Conservation (phyloP, 2,888 invertebrate species). For the Cloeon dipterum region DNA sequence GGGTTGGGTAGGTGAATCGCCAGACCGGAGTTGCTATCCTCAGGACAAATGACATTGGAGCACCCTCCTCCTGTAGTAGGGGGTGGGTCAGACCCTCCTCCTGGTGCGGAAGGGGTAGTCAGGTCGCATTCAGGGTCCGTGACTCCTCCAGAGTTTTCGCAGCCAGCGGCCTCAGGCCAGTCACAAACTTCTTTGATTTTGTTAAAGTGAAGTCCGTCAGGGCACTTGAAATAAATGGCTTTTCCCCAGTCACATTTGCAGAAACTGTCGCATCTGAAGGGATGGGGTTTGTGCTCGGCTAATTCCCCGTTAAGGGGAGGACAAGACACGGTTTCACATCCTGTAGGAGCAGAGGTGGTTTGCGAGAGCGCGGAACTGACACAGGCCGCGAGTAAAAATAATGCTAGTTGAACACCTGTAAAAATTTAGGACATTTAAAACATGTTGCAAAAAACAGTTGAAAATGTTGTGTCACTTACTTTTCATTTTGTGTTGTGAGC, state of each 20-base stretch:
- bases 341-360: no score
- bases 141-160: not conserved
- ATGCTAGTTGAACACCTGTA: no score
- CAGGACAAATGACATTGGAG: not conserved
- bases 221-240: conserved; percentile 1
- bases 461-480: no score
- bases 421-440: no score
- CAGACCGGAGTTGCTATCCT: not conserved
- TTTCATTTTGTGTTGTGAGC: no score
- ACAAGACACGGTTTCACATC: not conserved
- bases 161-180: conserved; percentile 3
- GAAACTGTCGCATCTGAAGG: conserved; percentile 3
- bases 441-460: no score
- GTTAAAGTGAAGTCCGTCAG: conserved; percentile 6
- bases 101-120: not conserved
- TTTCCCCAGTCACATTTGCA: conserved; percentile 4
- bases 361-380: no score
- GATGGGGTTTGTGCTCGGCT: conserved; percentile 3
- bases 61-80: not conserved
- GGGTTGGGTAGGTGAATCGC: not conserved
- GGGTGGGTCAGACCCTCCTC: not conserved
- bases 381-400: no score
- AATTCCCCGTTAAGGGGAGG: not conserved
- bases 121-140: not conserved
- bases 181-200: conserved; percentile 5